Conservation (phyloP, 2,797 vertebrate species). For the Salarias fasciatus region DNA sequence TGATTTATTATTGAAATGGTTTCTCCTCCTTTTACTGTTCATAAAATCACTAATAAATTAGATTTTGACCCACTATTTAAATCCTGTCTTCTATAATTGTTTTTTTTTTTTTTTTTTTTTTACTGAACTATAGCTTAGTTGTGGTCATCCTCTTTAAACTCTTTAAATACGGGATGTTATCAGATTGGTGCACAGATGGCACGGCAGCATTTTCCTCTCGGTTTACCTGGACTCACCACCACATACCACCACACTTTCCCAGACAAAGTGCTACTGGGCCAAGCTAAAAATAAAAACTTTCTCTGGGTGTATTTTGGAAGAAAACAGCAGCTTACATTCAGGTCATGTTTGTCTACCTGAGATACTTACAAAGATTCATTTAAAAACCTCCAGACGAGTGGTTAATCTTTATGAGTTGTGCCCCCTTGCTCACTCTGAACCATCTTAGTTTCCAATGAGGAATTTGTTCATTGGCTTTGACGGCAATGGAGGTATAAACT, state of each 20-base stretch:
- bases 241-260: conserved; percentile 3
- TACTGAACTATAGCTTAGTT: too few species aligned
- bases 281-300: conserved; percentile 4
- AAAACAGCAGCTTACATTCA: background rate
- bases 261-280: conserved; percentile 4
- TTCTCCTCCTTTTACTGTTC: too few species aligned
- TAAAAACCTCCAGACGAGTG: background rate
- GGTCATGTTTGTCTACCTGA: too few species aligned
- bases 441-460: conserved; percentile 1
- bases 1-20: too few species aligned
- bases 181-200: conserved; percentile 18
- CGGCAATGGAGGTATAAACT: conserved; percentile 46
- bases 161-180: conserved; percentile 2
- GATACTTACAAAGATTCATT: background rate
- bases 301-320: too few species aligned
- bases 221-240: conserved; percentile 7
- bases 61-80: too few species aligned
- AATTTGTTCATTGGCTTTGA: conserved; percentile 39
- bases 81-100: too few species aligned
- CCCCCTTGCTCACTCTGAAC: background rate
- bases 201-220: conserved; percentile 30
- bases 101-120: too few species aligned
- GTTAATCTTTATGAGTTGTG: background rate
- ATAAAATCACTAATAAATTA: too few species aligned
- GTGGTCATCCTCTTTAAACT: background rate